Conservation (phyloP, 2,888 invertebrate genomes). For the Cepaea hortensis region DNA sequence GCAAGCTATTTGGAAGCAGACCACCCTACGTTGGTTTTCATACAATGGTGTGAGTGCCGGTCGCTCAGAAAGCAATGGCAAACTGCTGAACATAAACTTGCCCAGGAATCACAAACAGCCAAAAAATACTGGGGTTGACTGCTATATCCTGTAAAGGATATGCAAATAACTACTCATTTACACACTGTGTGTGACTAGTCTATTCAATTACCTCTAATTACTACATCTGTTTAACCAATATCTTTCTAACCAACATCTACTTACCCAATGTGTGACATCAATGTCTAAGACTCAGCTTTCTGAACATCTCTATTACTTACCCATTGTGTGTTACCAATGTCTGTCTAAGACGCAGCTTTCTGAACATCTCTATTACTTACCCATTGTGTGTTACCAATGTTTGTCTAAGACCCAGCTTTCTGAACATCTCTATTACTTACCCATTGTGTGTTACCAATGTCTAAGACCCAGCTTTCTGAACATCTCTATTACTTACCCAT, state of each 20-base stretch:
- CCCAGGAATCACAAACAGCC: too few species aligned
- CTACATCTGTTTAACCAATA: too few species aligned
- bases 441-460: constrained; percentile 96
- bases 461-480: not conserved
- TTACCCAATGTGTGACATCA: constrained; percentile 84
- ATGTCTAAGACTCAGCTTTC: not conserved
- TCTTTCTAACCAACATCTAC: not conserved
- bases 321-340: constrained; percentile 80
- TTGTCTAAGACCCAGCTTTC: not conserved
- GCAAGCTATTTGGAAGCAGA: too few species aligned
- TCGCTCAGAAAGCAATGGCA: too few species aligned
- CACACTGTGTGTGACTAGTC: too few species aligned
- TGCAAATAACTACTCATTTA: too few species aligned
- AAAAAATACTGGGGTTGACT: too few species aligned
- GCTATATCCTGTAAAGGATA: too few species aligned
- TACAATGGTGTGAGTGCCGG: too few species aligned
- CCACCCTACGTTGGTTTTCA: too few species aligned
- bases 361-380: constrained; percentile 82
- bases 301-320: not conserved
- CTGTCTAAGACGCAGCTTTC: constrained; percentile 90
- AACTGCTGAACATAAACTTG: too few species aligned
- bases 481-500: not conserved
- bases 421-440: constrained; percentile 79
- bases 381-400: constrained; percentile 96
- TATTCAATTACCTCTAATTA: too few species aligned